These are phyloP conservation scores for Drosophila flavopinicola DNA, from an alignment of 2,888 invertebrate genomes.

Conservation along the genomic window DNA sequence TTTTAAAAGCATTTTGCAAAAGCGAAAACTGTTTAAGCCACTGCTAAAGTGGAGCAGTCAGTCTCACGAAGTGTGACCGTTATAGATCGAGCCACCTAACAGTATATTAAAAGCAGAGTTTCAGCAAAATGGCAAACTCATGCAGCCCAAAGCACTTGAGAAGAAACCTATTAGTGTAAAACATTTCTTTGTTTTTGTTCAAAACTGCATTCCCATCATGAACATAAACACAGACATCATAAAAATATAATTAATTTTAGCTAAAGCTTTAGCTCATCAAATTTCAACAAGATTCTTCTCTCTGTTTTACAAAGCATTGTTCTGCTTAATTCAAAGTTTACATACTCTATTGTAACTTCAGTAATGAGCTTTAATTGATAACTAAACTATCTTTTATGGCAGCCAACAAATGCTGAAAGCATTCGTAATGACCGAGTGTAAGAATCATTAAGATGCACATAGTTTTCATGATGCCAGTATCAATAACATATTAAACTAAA, in stretches of 20 bases:
- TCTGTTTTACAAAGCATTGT: too few species aligned
- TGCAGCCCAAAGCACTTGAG: background rate
- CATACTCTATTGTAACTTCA: background rate
- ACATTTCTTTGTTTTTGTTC: too few species aligned
- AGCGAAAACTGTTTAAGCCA: conserved; percentile 60
- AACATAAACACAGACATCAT: too few species aligned
- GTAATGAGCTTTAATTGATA: conserved; percentile 8
- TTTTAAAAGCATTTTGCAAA: conserved; percentile 48
- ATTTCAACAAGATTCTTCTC: too few species aligned
- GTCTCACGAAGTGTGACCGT: conserved; percentile 57
- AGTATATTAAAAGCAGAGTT: background rate
- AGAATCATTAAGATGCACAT: background rate
- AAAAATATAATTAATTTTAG: too few species aligned
- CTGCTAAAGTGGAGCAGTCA: conserved; percentile 54
- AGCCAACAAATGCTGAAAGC: background rate
- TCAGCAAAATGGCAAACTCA: conserved; percentile 10
- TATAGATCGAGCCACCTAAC: conserved; percentile 16
- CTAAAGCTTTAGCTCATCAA: too few species aligned
- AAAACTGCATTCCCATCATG: too few species aligned
- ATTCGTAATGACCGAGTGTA: background rate
- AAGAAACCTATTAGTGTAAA: too few species aligned
- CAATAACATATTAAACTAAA: background rate
- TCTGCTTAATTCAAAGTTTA: background rate
- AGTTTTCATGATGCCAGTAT: conserved; percentile 3
- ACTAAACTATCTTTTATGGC: background rate